A percentile compares a stretch with the other conserved stretches of the same genome.
Evolutionary conservation across 2,797 vertebrate species (phyloP).

Genomic region (Cyprinella venusta): DNA sequence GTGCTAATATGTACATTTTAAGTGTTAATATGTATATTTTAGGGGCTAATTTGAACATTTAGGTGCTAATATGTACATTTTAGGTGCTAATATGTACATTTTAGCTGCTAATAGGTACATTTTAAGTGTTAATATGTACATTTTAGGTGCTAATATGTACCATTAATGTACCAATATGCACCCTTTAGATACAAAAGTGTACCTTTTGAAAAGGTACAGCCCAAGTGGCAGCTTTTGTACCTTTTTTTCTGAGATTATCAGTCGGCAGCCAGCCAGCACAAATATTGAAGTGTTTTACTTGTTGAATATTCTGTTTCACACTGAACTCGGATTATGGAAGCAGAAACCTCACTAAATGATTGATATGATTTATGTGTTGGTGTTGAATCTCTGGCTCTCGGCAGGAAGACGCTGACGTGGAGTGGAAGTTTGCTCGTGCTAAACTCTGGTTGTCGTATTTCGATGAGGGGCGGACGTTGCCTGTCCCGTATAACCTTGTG

Average conservation of each 20-base stretch:
- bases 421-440: conserved; percentile 97
- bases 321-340: neutral
- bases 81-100: too few relatives aligned
- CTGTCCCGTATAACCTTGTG: conserved; percentile 94
- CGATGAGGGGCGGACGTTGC: conserved; percentile 94
- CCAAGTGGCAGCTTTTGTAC: too few relatives aligned
- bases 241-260: neutral
- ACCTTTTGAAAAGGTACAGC: too few relatives aligned
- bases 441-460: conserved; percentile 98
- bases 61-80: too few relatives aligned
- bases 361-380: neutral
- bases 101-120: too few relatives aligned
- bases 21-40: too few relatives aligned
- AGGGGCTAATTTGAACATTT: too few relatives aligned
- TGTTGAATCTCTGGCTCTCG: conserved; percentile 9
- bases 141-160: too few relatives aligned
- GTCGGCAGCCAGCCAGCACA: neutral
- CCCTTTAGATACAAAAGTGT: too few relatives aligned
- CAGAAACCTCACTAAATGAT: neutral
- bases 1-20: too few relatives aligned
- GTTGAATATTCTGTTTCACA: neutral
- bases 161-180: too few relatives aligned
- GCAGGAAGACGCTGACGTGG: conserved; percentile 94
- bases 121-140: too few relatives aligned
- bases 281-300: neutral